These are phyloP conservation scores for Epinephelus cyanopodus DNA, from an alignment of 2,113 vertebrate genomes.

Conservation along the genomic window DNA sequence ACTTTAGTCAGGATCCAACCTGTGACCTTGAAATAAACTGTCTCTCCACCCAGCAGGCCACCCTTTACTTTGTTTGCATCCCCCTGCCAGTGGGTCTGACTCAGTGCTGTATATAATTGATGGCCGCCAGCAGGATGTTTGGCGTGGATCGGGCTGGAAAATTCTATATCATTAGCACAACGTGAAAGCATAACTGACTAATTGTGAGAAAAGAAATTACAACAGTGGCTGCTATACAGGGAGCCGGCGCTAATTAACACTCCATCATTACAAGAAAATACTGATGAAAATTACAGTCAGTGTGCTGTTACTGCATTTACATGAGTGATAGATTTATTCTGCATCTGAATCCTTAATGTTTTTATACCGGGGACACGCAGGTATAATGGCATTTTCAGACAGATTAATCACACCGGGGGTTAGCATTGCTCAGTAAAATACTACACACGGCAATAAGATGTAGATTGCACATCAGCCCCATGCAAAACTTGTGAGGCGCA, in stretches of 20 bases:
- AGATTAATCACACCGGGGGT: slow-evolving; percentile 47
- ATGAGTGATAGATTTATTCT: slow-evolving; percentile 45
- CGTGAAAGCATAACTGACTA: slow-evolving; percentile 64
- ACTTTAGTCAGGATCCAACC: slow-evolving; percentile 1
- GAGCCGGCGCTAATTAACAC: slow-evolving; percentile 71
- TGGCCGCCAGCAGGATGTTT: slow-evolving; percentile 55
- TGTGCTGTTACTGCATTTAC: slow-evolving; percentile 32
- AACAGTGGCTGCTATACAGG: slow-evolving; percentile 51
- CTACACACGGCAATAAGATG: not conserved
- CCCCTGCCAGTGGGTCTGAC: not conserved
- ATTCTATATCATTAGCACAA: slow-evolving; percentile 64
- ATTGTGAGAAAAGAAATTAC: slow-evolving; percentile 68
- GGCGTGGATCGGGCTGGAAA: slow-evolving; percentile 46
- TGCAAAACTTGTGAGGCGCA: not conserved
- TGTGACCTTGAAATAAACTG: slow-evolving; percentile 27
- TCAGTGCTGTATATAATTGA: slow-evolving; percentile 52
- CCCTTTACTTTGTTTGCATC: slow-evolving; percentile 44
- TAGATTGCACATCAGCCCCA: not conserved
- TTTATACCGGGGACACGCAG: slow-evolving; percentile 4
- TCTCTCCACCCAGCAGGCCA: not conserved
- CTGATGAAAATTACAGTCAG: slow-evolving; percentile 59
- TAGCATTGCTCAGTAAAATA: slow-evolving; percentile 22
- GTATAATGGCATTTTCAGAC: slow-evolving; percentile 42
- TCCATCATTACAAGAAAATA: slow-evolving; percentile 55
- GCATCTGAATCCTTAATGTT: slow-evolving; percentile 27